Evolutionary conservation across 1,140 invertebrate species (phyloP).

Genomic region (Drosophila repletoides): DNA sequence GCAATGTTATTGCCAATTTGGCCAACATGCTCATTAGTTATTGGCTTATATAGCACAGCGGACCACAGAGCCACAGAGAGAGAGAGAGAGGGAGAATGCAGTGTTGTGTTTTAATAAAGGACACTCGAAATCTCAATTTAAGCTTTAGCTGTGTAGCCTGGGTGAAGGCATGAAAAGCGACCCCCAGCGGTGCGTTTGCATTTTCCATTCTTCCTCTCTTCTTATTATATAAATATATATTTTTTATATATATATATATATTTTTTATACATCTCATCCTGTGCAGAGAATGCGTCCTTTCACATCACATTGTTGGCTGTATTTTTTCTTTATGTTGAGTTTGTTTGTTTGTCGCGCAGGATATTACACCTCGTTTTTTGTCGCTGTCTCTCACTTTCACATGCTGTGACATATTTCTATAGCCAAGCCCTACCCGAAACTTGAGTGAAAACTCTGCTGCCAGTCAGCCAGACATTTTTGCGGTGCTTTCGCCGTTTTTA

Average conservation of each 20-base stretch:
- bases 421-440: slow-evolving; percentile 30
- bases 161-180: slow-evolving; percentile 10
- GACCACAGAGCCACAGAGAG: background rate
- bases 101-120: slow-evolving; percentile 32
- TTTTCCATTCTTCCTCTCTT: slow-evolving; percentile 25
- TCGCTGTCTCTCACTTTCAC: slow-evolving; percentile 73
- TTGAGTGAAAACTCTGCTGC: slow-evolving; percentile 50
- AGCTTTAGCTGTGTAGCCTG: slow-evolving; percentile 12
- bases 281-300: slow-evolving; percentile 16
- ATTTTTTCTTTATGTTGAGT: slow-evolving; percentile 10
- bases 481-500: slow-evolving; percentile 43
- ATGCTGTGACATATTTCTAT: slow-evolving; percentile 77
- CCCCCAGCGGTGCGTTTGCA: slow-evolving; percentile 30
- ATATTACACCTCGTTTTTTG: slow-evolving; percentile 75
- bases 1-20: slow-evolving; percentile 1
- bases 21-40: slow-evolving; percentile 3
- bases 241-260: background rate
- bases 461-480: slow-evolving; percentile 56
- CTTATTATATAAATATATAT: background rate
- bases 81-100: background rate
- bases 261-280: slow-evolving; percentile 19
- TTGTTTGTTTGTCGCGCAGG: slow-evolving; percentile 59
- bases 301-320: slow-evolving; percentile 17
- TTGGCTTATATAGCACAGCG: background rate
- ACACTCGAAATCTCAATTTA: slow-evolving; percentile 14